Base-by-base conservation (phyloP, 2,113 vertebrate species). In the Limanda limanda region DNA sequence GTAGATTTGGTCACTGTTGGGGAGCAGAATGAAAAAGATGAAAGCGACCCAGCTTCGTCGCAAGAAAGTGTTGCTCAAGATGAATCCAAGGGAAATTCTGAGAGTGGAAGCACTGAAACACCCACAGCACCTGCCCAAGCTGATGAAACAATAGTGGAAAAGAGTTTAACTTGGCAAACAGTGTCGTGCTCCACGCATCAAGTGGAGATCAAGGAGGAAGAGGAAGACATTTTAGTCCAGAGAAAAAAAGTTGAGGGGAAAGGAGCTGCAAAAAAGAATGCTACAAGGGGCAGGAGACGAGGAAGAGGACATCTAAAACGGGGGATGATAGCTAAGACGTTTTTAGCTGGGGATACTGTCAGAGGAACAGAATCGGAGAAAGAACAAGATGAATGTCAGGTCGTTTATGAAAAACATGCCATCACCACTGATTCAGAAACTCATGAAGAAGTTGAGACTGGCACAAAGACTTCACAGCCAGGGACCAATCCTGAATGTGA, bases 1-100 rank as follows among this genome's bases (percentile, higher is more conserved):
- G 90, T 94, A 12, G 92, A 94, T 84, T 70, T 95, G 67, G 86
- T 95, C 60, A 94, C 92, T 72, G 87, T 94, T 79, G 93, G 92
- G 35, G 93, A 92, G n/a, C 82, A 89, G 51, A 88, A 70, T 76
- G 89, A 86, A 24, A 88, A 20, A 48, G 74, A 83, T n/a, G 74
- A 13, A 42, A 13, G 40, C 2, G 40, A 72, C 42, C 25, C 27
- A 25, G 4, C 25, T 24, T 62, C 69, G 23, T 35, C 21, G 45
- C 71, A 56, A 58, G 67, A 83, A 8, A 23, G 56, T 18, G 48
- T n/a, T 55, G 1, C 73, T 21, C 88, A 67, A 76, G 79, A 69
- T 40, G 72, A 78, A 52, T 71, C 61, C 17, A 64, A 59, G 60
- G 62, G 55, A 18, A 45, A 17, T 55, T 61, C 54, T 66, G 72